Evolutionary conservation across 2,113 vertebrate genomes (phyloP), one percentile per base, ranked within the genome.

Genomic region (Macquaria ambigua): DNA sequence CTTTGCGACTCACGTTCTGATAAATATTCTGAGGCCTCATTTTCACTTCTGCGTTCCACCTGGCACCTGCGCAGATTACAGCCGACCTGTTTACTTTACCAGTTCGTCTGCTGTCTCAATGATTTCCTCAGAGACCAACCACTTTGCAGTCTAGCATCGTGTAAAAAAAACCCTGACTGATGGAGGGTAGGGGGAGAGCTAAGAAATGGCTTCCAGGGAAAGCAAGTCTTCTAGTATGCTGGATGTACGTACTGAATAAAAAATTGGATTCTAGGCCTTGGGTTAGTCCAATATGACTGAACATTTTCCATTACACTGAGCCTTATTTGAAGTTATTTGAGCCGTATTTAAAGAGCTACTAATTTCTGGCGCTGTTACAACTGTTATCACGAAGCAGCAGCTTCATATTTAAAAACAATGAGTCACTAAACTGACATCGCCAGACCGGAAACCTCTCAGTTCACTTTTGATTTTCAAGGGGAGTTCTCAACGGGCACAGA

Each of bases 251-350:
- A 31, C 12, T 59, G 75, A 85, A 87, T 87, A 10, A 76, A 81
- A 87, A 86, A 81, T 66, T 73, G 43, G 56, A 80, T 81, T 82
- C 23, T 46, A 84, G 62, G 81, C 83, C 80, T 74, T 82, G 8
- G 74, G 87, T 80, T 62, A 75, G 48, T 79, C 53, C 74, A 85
- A 58, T 3, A 41, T 46, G 55, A 41, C 59, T 78, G 43, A 81
- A 67, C 28, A 43, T 67, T 77, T 83, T 62, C 34, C 15, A 48
- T 77, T 74, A 21, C 37, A 50, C 64, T 41, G 72, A 72, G 23
- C 7, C 50, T 81, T 39, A 53, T 62, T 77, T 89, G 41, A 74
- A 58, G 25, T 52, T 39, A 41, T 68, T 74, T 55, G 28, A 69
- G 48, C 43, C 1, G 18, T 31, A 28, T 68, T 80, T 68, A 23